These are phyloP conservation scores for Cochlearius cochlearius DNA, from an alignment of 2,113 vertebrate genomes.

Conservation along the genomic window DNA sequence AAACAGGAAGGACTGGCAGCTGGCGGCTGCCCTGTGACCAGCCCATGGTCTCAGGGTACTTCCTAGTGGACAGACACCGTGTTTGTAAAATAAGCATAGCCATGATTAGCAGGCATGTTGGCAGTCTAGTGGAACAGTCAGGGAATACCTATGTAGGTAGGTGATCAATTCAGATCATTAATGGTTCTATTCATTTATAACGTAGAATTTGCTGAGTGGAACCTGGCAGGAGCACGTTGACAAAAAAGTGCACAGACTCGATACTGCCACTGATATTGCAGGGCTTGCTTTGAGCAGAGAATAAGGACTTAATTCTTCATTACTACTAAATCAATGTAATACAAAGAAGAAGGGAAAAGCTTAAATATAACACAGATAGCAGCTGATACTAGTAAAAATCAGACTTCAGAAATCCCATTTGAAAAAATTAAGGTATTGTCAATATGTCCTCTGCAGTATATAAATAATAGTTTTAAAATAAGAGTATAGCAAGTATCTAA, in stretches of 20 bases:
- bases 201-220: neutral
- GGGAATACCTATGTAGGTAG: neutral
- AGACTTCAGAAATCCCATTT: neutral
- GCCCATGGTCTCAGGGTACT: rapidly evolving
- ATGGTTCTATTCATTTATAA: neutral
- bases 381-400: neutral
- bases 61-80: neutral
- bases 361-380: neutral
- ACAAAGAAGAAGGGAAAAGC: neutral
- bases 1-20: neutral
- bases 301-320: neutral
- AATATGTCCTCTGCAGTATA: neutral
- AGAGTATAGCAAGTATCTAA: neutral
- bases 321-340: neutral
- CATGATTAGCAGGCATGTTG: neutral
- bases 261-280: neutral
- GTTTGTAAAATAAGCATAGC: neutral
- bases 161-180: neutral
- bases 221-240: neutral
- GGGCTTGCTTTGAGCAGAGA: neutral
- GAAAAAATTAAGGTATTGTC: neutral
- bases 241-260: neutral
- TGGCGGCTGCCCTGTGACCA: neutral
- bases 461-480: neutral
- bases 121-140: neutral